Evolutionary conservation across 1,140 invertebrate species (phyloP), one percentile per base, ranked within the genome.

Genomic region (Bathynomus jamesi): DNA sequence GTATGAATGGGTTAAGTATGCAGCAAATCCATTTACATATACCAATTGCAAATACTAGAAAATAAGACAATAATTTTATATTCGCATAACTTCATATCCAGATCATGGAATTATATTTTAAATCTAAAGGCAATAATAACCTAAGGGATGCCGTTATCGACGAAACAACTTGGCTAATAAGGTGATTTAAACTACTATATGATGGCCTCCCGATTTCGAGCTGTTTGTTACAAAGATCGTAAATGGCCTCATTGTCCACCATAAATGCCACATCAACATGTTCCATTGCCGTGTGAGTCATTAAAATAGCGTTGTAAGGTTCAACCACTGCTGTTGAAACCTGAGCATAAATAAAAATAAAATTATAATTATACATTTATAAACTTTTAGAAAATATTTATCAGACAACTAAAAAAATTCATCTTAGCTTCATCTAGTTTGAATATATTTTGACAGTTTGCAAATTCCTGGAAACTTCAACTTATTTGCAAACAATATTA

Each of bases 201-300:
- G 87, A 88, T 0, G 90, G 89, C 28, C 89, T 79, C 74, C 89
- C 88, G 64, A 91, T 89, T 81, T 86, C 87, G 62, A 91, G 80
- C 61, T 88, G 88, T 67, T 88, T 82, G 62, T 87, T 83, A 76
- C 88, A 90, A 75, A 89, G 87, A 75, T 90, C 87, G 79, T 89
- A 90, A 69, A 89, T 90, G 64, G 87, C 88, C 80, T 90, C 87
- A 79, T 89, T 89, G 80, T 90, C 87, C 21, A 89, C 87, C 82
- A 88, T 92, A 81, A 94, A 91, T 30, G 28, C 83, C 76, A 82
- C 86, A 76, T 87, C 85, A 8, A 83, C 82, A 76, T 86, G 84
- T 75, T 86, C 85, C 61, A 86, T 75, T n/a, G 85, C 86, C 24
- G 83, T 85, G 74, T 86, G 86, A 13, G 84, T 86, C 21, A 83